Base-by-base conservation (phyloP, 2,797 vertebrate species). In the Mastacembelus armatus region DNA sequence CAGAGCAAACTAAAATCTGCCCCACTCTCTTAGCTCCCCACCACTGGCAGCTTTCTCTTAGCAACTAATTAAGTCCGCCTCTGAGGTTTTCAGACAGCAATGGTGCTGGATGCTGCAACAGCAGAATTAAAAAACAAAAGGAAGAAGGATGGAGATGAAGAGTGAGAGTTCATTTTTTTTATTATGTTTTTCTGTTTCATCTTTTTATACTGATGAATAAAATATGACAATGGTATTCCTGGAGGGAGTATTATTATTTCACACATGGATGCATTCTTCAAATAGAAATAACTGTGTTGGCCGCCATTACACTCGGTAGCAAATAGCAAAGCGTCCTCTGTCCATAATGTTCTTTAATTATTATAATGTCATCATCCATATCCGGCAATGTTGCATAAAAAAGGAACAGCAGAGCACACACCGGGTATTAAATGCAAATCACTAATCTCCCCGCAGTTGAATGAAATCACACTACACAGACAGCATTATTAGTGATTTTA, bases 11-110 rank as follows among this genome's bases (percentile, higher is more conserved):
- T 90, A 91, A 91, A 94, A 91, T 92, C 85, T 81, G 86, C 79
- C 83, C 85, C 67, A 38, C 81, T 91, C 90, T 84, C 87, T 84
- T 50, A 74, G 85, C 80, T 88, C 85, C 90, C 85, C 78, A 78
- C 87, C 88, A 87, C 88, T 89, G 89, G 91, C 90, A 92, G 91
- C 89, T 90, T 93, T 92, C 90, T 94, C 90, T 92, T 92, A 92
- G 93, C 92, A 93, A 92, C 94, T 94, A 93, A 95, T 94, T 94
- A 95, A 95, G 91, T 91, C 92, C 78, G 89, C 92, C 91, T 93
- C 91, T 92, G 91, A 93, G 93, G 90, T 90, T 91, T 93, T 83
- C 83, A 90, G 88, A 90, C 87, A 83, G 91, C 87, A 82, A 71
- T 58, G 81, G 87, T 72, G 88, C 81, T 89, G 88, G 81, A 92